These are phyloP conservation scores for Iselma pallidipennis DNA, from an alignment of 2,888 invertebrate species.

Conservation along the genomic window DNA sequence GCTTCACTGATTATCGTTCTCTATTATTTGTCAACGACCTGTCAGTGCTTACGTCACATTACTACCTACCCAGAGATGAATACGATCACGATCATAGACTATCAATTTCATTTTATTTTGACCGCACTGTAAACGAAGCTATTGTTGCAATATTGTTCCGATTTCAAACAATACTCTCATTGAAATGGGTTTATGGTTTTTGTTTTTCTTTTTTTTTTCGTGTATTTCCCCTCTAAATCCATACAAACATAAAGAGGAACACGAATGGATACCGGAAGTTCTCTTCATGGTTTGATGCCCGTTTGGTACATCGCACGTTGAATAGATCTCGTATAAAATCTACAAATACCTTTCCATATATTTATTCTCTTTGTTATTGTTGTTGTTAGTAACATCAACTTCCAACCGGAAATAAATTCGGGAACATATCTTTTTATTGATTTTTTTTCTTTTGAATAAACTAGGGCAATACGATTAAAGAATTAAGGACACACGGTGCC, in stretches of 20 bases:
- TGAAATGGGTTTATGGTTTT: too few relatives aligned
- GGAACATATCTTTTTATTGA: background rate
- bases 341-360: too few relatives aligned
- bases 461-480: background rate
- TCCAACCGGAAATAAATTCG: background rate
- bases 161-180: background rate
- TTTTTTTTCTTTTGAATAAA: background rate
- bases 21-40: too few relatives aligned
- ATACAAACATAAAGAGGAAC: constrained; percentile 4
- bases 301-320: constrained; percentile 21
- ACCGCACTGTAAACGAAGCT: too few relatives aligned
- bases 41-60: too few relatives aligned
- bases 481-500: background rate
- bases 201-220: background rate
- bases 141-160: background rate
- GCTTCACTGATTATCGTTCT: too few relatives aligned
- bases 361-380: background rate
- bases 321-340: background rate
- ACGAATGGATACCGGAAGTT: constrained; percentile 18
- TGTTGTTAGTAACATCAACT: background rate
- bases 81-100: too few relatives aligned
- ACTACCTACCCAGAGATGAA: too few relatives aligned
- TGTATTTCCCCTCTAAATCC: background rate
- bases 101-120: too few relatives aligned
- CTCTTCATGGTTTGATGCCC: constrained; percentile 26